phyloP scores from a whole-genome alignment of 2,888 invertebrate genomes.

The Caenorhabditis sulstoni region DNA sequence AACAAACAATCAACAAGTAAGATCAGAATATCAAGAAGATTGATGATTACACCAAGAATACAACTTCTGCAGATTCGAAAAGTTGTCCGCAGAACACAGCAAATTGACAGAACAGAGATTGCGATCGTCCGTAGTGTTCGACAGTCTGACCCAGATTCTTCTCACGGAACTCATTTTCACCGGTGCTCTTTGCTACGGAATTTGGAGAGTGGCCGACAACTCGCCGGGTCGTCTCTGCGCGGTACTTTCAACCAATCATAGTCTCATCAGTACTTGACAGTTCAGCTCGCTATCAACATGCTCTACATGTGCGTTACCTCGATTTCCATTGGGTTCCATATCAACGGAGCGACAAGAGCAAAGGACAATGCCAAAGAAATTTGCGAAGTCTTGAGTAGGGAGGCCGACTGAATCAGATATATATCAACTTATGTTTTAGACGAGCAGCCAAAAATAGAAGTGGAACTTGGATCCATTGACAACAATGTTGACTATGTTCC shows the following conservation, averaged over 20 bases:
- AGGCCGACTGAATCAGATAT: neutral
- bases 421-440: slow-evolving; percentile 51
- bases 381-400: slow-evolving; percentile 69
- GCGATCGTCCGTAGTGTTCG: slow-evolving; percentile 78
- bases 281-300: slow-evolving; percentile 77
- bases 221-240: slow-evolving; percentile 77
- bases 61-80: slow-evolving; percentile 72
- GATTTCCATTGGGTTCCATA: slow-evolving; percentile 79
- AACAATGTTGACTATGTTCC: slow-evolving; percentile 61
- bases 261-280: too few species aligned
- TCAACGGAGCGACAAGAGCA: slow-evolving; percentile 76
- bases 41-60: neutral
- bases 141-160: slow-evolving; percentile 76
- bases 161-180: slow-evolving; percentile 80
- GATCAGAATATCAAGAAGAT: neutral
- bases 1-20: slow-evolving; percentile 78
- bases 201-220: slow-evolving; percentile 76
- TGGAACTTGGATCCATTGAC: slow-evolving; percentile 58
- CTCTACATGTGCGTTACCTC: slow-evolving; percentile 79
- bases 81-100: slow-evolving; percentile 70
- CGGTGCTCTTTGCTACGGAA: slow-evolving; percentile 78
- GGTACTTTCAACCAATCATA: too few species aligned
- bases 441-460: slow-evolving; percentile 66
- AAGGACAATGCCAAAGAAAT: slow-evolving; percentile 75
- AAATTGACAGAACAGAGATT: slow-evolving; percentile 76